These are phyloP conservation scores for Papilio machaon DNA, from an alignment of 1,140 invertebrate genomes.

Conservation along the genomic window DNA sequence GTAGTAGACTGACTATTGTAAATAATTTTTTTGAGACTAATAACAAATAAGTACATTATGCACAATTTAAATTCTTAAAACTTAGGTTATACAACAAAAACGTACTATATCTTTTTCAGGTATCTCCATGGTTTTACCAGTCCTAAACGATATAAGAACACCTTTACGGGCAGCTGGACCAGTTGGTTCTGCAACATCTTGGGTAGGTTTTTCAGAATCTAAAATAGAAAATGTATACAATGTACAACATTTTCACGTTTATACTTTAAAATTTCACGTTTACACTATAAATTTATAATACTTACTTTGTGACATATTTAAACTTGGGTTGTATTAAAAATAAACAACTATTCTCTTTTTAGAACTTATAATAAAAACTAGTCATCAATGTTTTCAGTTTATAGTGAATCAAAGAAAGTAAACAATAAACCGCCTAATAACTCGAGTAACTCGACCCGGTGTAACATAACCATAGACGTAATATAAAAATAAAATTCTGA, in stretches of 20 bases:
- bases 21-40: no score
- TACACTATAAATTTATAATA: constrained; percentile 25
- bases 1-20: no score
- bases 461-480: neutral
- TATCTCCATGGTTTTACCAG: constrained; percentile 91
- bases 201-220: constrained; percentile 77
- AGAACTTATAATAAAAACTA: neutral
- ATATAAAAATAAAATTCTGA: neutral
- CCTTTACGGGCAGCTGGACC: constrained; percentile 89
- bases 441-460: neutral
- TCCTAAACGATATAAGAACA: constrained; percentile 90
- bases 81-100: constrained; percentile 40
- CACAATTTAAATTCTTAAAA: neutral
- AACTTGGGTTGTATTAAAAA: constrained; percentile 17
- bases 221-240: constrained; percentile 45
- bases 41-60: no score
- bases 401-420: neutral
- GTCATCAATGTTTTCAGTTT: neutral
- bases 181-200: constrained; percentile 86
- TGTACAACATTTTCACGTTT: neutral
- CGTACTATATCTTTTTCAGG: constrained; percentile 92
- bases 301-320: constrained; percentile 71
- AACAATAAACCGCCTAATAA: neutral
- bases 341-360: neutral
- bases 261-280: no score